Base-by-base conservation (phyloP, 2,113 vertebrate species). In the Elaphurus davidianus region DNA sequence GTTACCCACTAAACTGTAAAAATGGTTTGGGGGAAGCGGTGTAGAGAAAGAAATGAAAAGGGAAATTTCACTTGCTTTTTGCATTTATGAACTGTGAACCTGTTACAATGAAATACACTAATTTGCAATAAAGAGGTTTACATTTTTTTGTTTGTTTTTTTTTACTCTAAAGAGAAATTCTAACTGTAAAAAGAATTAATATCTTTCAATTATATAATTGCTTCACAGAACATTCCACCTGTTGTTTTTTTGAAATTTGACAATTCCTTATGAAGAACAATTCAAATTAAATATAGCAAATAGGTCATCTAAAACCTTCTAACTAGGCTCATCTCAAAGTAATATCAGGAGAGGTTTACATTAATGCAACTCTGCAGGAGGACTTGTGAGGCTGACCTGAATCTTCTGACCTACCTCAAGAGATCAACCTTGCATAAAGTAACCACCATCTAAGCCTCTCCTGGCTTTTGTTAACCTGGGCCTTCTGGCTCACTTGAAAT, bases 271-370 rank as follows among this genome's bases (percentile, higher is more conserved):
- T 50, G 30, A 86, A 87, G 25, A 79, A 45, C 16, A 60, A 87
- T 87, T 93, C 45, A 87, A 84, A 40, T 76, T 40, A 83, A 96
- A 90, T 89, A 93, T 16, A 92, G 76, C 28, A 93, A 93, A 59
- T 52, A 52, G 21, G 64, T 17, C 28, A 71, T 47, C 36, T 86
- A 50, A 60, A 86, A 93, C 36, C 11, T 90, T 90, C 81, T 30
- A 82, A 14, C 17, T 33, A 36, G 54, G 21, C 52, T 59, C 25
- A 47, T 57, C 59, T 81, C 81, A 71, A 94, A 83, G 33, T 30
- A 64, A 21, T 71, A 43, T 52, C 78, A 62, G 30, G 17, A 52
- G 47, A 71, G 30, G 40, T 59, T 59, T 88, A 52, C 4, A 6
- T 89, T 30, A 78, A 30, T 43, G n/a, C 50, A 85, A 50, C 17